These are phyloP conservation scores for Drosophila stalkeri DNA, from an alignment of 2,888 invertebrate species.

Conservation along the genomic window DNA sequence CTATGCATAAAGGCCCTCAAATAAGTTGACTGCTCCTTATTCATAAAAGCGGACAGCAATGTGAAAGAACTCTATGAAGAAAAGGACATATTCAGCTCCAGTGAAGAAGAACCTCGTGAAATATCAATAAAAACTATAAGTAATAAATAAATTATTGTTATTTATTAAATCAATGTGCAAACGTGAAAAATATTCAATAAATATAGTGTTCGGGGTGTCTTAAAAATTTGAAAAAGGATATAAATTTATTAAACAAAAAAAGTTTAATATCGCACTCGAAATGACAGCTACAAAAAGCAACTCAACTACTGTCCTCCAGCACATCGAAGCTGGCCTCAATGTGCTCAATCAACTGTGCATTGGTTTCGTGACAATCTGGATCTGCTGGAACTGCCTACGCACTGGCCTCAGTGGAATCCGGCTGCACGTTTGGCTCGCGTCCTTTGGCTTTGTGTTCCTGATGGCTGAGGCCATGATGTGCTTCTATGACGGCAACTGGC, in stretches of 20 bases:
- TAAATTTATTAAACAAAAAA: neutral
- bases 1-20: conserved; percentile 20
- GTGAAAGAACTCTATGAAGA: neutral
- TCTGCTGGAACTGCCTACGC: conserved; percentile 77
- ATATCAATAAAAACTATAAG: neutral
- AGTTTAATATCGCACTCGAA: neutral
- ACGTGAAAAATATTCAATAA: neutral
- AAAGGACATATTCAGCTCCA: neutral
- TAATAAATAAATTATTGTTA: neutral
- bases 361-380: conserved; percentile 80
- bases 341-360: conserved; percentile 79
- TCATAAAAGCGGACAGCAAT: conserved; percentile 12
- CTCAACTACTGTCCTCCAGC: conserved; percentile 50
- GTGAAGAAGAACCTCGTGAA: neutral
- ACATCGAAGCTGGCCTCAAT: conserved; percentile 70
- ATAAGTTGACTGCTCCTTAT: conserved; percentile 22
- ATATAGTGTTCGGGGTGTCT: neutral
- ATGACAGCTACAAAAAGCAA: conserved; percentile 34
- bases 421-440: conserved; percentile 79
- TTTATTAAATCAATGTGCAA: neutral
- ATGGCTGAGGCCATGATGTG: conserved; percentile 83
- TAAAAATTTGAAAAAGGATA: neutral
- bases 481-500: conserved; percentile 77
- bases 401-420: conserved; percentile 64
- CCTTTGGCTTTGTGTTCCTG: conserved; percentile 78